These are phyloP conservation scores for Drosophila cyrtoloma DNA, from an alignment of 2,888 invertebrate genomes.

Conservation along the genomic window DNA sequence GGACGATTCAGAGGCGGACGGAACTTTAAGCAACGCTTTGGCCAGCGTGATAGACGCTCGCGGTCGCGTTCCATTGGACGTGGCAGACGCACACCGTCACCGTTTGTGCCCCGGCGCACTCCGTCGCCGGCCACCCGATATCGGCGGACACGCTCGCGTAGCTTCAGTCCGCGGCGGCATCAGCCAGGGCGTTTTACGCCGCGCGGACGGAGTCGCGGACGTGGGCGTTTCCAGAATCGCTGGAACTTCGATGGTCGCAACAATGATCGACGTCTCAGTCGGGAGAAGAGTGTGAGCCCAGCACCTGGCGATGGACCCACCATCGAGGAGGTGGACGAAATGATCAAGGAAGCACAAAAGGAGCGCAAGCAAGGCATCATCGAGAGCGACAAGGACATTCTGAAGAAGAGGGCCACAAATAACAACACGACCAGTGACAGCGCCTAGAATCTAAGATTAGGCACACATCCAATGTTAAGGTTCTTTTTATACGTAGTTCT, in stretches of 20 bases:
- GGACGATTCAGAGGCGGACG: constrained; percentile 45
- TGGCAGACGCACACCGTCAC: constrained; percentile 85
- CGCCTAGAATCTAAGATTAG: constrained; percentile 26
- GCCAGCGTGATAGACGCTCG: constrained; percentile 16
- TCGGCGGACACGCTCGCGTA: constrained; percentile 73
- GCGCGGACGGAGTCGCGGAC: constrained; percentile 79
- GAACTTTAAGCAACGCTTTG: constrained; percentile 42
- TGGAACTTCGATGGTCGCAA: constrained; percentile 46
- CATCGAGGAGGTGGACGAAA: constrained; percentile 87
- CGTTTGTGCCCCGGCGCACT: constrained; percentile 86
- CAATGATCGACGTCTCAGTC: constrained; percentile 60
- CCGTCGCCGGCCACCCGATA: constrained; percentile 85
- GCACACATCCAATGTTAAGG: constrained; percentile 46
- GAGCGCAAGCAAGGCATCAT: constrained; percentile 87
- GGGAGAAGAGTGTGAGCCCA: constrained; percentile 85
- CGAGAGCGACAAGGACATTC: constrained; percentile 86
- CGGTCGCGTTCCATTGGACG: constrained; percentile 64
- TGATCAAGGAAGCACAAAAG: constrained; percentile 87
- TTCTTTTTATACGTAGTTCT: constrained; percentile 43
- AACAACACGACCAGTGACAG: constrained; percentile 23
- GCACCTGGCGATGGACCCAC: constrained; percentile 75
- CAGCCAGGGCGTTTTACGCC: constrained; percentile 83
- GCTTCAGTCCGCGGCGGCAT: constrained; percentile 75
- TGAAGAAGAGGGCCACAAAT: constrained; percentile 77
- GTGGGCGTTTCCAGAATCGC: constrained; percentile 45